Evolutionary conservation across 2,888 invertebrate species (phyloP).

Genomic region (Parascotia fuliginaria): DNA sequence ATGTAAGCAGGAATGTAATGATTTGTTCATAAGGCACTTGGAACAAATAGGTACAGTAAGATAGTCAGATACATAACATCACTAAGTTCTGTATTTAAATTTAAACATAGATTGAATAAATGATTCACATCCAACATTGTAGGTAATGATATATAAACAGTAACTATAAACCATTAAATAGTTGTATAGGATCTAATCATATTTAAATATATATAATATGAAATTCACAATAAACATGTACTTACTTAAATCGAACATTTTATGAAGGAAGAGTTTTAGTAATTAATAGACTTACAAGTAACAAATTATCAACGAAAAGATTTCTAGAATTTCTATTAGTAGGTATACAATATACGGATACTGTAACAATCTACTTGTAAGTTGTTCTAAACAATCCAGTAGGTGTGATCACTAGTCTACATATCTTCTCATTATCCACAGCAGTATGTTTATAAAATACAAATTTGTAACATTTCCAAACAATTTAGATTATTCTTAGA

Average conservation of each 20-base stretch:
- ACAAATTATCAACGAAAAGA: constrained; percentile 43
- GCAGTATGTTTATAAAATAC: constrained; percentile 66
- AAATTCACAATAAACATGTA: constrained; percentile 66
- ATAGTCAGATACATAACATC: constrained; percentile 53
- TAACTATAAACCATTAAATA: constrained; percentile 74
- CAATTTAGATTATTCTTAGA: constrained; percentile 81
- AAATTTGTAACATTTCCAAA: constrained; percentile 84
- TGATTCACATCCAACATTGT: constrained; percentile 31
- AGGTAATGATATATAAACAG: constrained; percentile 56
- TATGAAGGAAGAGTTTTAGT: constrained; percentile 56
- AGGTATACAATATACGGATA: constrained; percentile 31
- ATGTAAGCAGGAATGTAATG: constrained; percentile 76
- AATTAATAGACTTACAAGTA: constrained; percentile 50
- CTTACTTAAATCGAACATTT: constrained; percentile 55
- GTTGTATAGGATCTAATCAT: constrained; percentile 71
- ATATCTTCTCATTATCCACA: constrained; percentile 46
- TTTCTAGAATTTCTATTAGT: constrained; percentile 30
- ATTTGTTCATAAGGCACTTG: constrained; percentile 84
- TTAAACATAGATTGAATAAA: constrained; percentile 34
- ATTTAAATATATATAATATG: constrained; percentile 54
- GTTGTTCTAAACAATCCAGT: constrained; percentile 22
- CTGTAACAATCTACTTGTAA: constrained; percentile 37
- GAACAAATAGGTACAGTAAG: constrained; percentile 80
- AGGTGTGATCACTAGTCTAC: constrained; percentile 19
- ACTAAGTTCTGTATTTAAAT: constrained; percentile 40